Base-by-base conservation (phyloP, 2,888 invertebrate genomes). In the Omphaloscelis lunosa region DNA sequence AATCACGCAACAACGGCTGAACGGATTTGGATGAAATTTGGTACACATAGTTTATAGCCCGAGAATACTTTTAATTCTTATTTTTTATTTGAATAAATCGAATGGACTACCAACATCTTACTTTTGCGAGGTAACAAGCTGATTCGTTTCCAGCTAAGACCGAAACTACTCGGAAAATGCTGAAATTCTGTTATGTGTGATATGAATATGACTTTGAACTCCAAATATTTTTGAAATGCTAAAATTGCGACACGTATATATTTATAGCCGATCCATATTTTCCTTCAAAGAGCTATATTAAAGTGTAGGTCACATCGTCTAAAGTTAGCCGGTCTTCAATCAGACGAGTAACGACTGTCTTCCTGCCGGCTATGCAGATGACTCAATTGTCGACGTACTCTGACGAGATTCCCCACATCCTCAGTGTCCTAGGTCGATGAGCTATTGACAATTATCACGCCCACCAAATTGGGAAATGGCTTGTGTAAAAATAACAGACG, bases 301-400 rank as follows among this genome's bases (percentile, higher is more conserved):
- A 59, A 79, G 75, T 83, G 70, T 83, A 75, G 85, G 85, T 86
- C 75, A 80, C 39, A 53, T 62, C 34, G 66, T 72, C 76, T 79
- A 75, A 77, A 82, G 70, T 75, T 75, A 80, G 62, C 70, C 34
- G 67, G 51, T 71, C 68, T 75, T 78, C 84, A 86, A 85, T 87
- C 87, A 87, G 86, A 82, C 83, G 61, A 58, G 78, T 91, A 91
- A 91, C 86, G 83, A 88, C 76, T 65, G 72, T 53, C 88, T 89
- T 91, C 91, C 91, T 89, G 90, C 69, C 81, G 75, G 77, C 85
- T 75, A 87, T 90, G 89, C 88, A 88, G 85, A 90, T 89, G 86
- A 89, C 89, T 90, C 91, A 90, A 91, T 90, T 90, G 88, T 72
- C 72, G 72, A 61, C 41, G 59, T 77, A 77, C 77, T 62, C 61